Base-by-base conservation (phyloP, 1,140 invertebrate species). In the Hormaphis cornu region DNA sequence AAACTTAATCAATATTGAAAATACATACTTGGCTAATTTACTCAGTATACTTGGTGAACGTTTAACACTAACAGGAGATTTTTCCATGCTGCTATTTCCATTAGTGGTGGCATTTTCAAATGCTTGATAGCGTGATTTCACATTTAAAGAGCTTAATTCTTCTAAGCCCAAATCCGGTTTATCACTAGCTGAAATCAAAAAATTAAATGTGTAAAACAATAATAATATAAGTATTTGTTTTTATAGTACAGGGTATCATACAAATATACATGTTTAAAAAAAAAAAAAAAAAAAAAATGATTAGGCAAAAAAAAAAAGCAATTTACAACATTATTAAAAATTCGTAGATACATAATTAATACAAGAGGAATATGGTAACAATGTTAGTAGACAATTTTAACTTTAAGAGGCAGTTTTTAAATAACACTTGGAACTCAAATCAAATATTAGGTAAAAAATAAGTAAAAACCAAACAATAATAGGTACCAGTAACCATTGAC, bases 141-240 rank as follows among this genome's bases (percentile, higher is more conserved):
- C 88, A 78, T 93, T 91, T 52, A 93, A 78, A 70, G 84, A 83
- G 14, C 87, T 86, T 48, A 94, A 77, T 76, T 93, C 91, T 74
- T 91, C 89, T 22, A 94, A 80, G 24, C 91, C 91, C 40, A 93
- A 82, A 79, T 92, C 88, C n/a, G 90, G 88, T 76, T 93, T 93
- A 75, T 91, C 88, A 72, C 89, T 91, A 58, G 89, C 91, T 91
- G 78, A 24, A 76, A 80, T 72, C 54, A 72, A 74, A 74, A 76
- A 70, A 72, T 74, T 69, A 76, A 14, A 52, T 12, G n/a, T n/a
- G n/a, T 8, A 24, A 58, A 40, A 40, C 1, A 58, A 24, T 18
- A n/a, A 58, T 33, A 26, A 37, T 40, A 1, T n/a, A 58, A 8
- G 6, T 9, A 9, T 10, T n/a, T n/a, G n/a, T 35, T 56, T 35